Percentiles rank a stretch among this genome's conserved stretches.
Evolutionary conservation across 2,888 invertebrate genomes (phyloP).

Genomic region (Hydriomena furcata): DNA sequence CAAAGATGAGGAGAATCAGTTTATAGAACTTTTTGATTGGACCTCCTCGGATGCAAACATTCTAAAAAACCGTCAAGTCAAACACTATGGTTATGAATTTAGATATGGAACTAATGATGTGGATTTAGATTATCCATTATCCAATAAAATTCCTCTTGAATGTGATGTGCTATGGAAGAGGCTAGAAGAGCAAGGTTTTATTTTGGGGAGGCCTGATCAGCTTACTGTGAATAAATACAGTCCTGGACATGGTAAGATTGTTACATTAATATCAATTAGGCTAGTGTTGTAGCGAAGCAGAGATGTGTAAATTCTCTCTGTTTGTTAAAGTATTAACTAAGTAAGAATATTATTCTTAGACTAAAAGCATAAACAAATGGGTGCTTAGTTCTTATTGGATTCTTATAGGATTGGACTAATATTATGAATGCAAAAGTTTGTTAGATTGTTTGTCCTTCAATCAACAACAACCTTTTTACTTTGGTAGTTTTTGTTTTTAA

Average conservation of each 20-base stretch:
- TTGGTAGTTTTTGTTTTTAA: too few relatives aligned
- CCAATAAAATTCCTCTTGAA: slow-evolving; percentile 86
- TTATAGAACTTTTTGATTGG: slow-evolving; percentile 85
- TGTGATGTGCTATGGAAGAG: slow-evolving; percentile 87
- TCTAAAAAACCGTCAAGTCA: slow-evolving; percentile 93
- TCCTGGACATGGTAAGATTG: slow-evolving; percentile 91
- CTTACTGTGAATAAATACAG: slow-evolving; percentile 92
- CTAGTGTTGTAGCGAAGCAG: too few relatives aligned
- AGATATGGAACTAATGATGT: slow-evolving; percentile 94
- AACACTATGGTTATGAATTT: slow-evolving; percentile 97
- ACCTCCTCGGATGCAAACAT: slow-evolving; percentile 53
- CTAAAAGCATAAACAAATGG: too few relatives aligned
- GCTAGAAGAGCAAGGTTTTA: slow-evolving; percentile 66
- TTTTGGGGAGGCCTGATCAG: slow-evolving; percentile 87
- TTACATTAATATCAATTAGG: too few relatives aligned
- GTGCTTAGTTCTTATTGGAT: too few relatives aligned
- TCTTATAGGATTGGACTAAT: too few relatives aligned
- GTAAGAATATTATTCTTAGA: too few relatives aligned
- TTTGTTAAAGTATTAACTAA: too few relatives aligned
- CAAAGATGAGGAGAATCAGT: slow-evolving; percentile 84
- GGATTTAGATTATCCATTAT: slow-evolving; percentile 86
- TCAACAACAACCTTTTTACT: too few relatives aligned
- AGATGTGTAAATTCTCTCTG: too few relatives aligned
- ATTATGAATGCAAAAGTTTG: too few relatives aligned
- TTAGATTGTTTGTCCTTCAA: too few relatives aligned